Evolutionary conservation across 2,113 vertebrate species (phyloP), one percentile per base, ranked within the genome.

Genomic region (Chionomys nivalis): DNA sequence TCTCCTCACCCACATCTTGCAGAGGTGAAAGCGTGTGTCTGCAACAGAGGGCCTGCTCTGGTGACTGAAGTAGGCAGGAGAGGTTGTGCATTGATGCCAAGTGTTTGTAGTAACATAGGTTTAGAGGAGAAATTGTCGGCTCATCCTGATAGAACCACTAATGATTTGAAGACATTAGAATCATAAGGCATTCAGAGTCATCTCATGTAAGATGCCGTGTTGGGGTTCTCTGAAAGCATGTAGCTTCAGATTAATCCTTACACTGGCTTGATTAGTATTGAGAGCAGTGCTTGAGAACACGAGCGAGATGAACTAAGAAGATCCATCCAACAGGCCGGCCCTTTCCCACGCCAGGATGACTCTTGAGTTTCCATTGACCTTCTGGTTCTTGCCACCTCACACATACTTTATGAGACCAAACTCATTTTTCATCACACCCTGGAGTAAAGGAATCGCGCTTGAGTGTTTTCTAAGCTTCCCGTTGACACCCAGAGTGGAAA

Each of bases 31-130:
- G 85, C 68, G 76, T 86, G 5, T 82, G 5, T 96, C 92, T 66
- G 91, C 88, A 85, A 36, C 87, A 94, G 76, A 83, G 9, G 36
- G 16, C 70, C 42, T 95, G 97, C 89, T 55, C 96, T 63, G 70
- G 72, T 94, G 85, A 96, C 94, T 96, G 86, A 96, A 97, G 92
- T 85, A 94, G 73, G 88, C 42, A 31, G 85, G 81, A 96, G 92
- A 94, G 86, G 88, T 49, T 91, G 76, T 73, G 95, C 93, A 95
- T 93, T 91, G 96, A 94, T 97, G 6, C 0, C 0, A 47, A 78
- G 86, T 70, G 63, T 89, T 89, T 90, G 17, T 94, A 23, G 85
- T 96, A 89, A 89, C 12, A 13, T 39, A 85, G 65, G 88, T 63
- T 78, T 42, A n/a, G 92, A 96, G 88, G 58, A 96, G 93, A 94